Evolutionary conservation across 2,113 vertebrate genomes (phyloP), one percentile per base, ranked within the genome.

Genomic region (Chlorodrepanis virens): DNA sequence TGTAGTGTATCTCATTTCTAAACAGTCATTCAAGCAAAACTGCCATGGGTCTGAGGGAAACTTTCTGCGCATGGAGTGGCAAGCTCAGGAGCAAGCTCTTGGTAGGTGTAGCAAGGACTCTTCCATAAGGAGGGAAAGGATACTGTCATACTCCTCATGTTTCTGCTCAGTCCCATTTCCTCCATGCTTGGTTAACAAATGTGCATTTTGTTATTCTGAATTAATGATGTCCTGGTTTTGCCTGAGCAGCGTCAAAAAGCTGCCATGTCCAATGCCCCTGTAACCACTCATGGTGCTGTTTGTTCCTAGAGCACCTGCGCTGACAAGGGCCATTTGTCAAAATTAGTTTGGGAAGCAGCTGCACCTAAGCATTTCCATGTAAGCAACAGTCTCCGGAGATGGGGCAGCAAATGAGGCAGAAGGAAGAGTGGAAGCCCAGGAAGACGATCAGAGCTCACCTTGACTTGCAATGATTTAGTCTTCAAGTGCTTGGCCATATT

Each of bases 61-160:
- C 28, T 77, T 65, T 70, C 18, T 37, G 11, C 5, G 7, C 1
- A 50, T 20, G 11, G 14, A 49, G 14, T 14, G 56, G 3, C 29
- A 93, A 37, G 22, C 6, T 64, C 21, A 3, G 29, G 7, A 59
- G 19, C 14, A 52, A n/a, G 29, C 4, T 81, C 23, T 39, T 39
- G 35, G 39, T 9, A 59, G 42, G 21, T 54, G 2, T 42, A 69
- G 37, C 14, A 72, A 10, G 1, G 7, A 9, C 7, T 14, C 23
- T 83, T 11, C 15, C 0, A 0, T 12, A 57, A 57, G 28, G 16
- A 59, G 11, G 14, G 49, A 9, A 53, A 78, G 10, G 8, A 15
- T 3, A 4, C 13, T 19, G 13, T 59, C 10, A 6, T 6, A 37
- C 5, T 70, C 8, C 37, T 24, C 29, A 6, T 47, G 14, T 59